These are phyloP conservation scores for Atractosteus spatula DNA, from an alignment of 2,113 vertebrate genomes.

Conservation along the genomic window DNA sequence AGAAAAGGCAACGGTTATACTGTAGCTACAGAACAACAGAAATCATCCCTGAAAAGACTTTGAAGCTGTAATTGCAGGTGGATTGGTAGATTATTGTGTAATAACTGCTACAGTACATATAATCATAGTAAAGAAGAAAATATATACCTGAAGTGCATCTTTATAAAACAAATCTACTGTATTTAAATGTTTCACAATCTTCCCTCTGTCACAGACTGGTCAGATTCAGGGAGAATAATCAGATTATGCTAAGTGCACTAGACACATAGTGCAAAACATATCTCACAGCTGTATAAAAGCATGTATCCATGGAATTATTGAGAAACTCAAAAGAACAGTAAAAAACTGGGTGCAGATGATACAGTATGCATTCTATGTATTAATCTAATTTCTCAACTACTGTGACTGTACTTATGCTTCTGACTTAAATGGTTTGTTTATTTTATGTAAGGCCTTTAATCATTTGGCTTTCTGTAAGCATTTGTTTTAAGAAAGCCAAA, in stretches of 20 bases:
- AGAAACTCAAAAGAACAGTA: not conserved
- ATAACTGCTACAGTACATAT: not conserved
- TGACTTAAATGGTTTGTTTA: not conserved
- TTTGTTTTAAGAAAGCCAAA: too few species aligned
- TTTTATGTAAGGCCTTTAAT: not conserved
- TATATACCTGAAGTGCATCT: not conserved
- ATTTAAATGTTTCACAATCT: not conserved
- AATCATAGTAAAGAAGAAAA: not conserved
- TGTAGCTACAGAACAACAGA: not conserved
- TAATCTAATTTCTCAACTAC: slow-evolving; percentile 5
- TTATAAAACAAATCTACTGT: not conserved
- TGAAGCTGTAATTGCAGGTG: not conserved
- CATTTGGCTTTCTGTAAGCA: not conserved
- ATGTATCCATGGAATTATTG: slow-evolving; percentile 2
- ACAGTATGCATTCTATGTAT: slow-evolving; percentile 1
- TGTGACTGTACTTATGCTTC: not conserved
- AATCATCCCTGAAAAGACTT: not conserved
- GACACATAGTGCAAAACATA: slow-evolving; percentile 9
- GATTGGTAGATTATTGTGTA: not conserved
- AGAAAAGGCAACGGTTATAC: not conserved
- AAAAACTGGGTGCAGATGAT: slow-evolving; percentile 1
- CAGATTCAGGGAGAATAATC: slow-evolving; percentile 11
- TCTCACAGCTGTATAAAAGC: slow-evolving; percentile 3
- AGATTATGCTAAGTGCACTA: slow-evolving; percentile 7
- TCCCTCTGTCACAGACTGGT: not conserved